Evolutionary conservation across 2,888 invertebrate species (phyloP), one percentile per base, ranked within the genome.

Genomic region (Philhelius pedissequus): DNA sequence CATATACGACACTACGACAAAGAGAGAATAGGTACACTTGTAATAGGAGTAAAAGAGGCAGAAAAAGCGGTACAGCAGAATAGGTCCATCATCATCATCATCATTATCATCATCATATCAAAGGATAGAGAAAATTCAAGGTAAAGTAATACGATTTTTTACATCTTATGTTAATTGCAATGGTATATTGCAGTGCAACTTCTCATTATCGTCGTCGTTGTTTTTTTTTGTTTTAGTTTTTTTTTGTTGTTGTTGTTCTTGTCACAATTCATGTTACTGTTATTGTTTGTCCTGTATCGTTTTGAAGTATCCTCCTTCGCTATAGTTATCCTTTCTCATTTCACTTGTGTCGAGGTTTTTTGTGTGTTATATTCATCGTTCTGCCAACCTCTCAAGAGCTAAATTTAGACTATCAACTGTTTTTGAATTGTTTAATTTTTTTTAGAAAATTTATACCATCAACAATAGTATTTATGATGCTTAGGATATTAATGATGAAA

Each of bases 81-180:
- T 80, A 80, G 84, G 84, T 84, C 84, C 84, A 84, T 84, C 84
- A 80, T 71, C 83, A 82, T 74, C 74, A 62, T 73, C 35, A 68
- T 66, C 52, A 73, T 62, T 62, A 73, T 62, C 64, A 64, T 74
- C 74, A 70, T 56, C 66, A 71, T 75, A 79, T 79, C 84, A 84
- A 71, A 80, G 84, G 80, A 84, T 84, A 84, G 80, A 84, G 80
- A 79, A 80, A 84, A 84, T 84, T 84, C 84, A 84, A 84, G 84
- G 84, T 84, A 84, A 84, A 80, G 84, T 80, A 84, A 84, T 79
- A 83, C 58, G 74, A 83, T 75, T 83, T 82, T 74, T 78, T 69
- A 70, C 73, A 64, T 74, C 64, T 79, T 79, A 74, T 79, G 74
- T 79, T 74, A 74, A 83, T 79, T 83, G 79, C 83, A 83, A 74